Conservation (phyloP, 2,888 invertebrate genomes). For the Spodoptera exigua region DNA sequence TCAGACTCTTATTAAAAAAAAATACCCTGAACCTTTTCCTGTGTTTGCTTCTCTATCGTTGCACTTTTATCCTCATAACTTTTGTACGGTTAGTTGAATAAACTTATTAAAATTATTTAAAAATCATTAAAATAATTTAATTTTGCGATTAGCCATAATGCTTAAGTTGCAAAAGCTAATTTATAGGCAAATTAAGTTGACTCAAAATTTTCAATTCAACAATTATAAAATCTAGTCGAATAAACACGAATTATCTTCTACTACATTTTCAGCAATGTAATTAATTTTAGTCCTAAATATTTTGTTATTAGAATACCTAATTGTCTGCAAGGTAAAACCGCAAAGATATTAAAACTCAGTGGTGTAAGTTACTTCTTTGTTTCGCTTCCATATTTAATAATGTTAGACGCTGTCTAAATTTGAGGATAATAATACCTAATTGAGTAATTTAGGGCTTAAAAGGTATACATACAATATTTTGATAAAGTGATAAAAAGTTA, state of each 20-base stretch:
- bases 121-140: too few relatives aligned
- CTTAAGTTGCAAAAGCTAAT: too few relatives aligned
- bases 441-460: not conserved
- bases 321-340: slow-evolving; percentile 1
- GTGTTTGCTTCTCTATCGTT: too few relatives aligned
- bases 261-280: not conserved
- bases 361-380: slow-evolving; percentile 9
- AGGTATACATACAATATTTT: slow-evolving; percentile 1
- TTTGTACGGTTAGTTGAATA: too few relatives aligned
- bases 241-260: not conserved
- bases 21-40: too few relatives aligned
- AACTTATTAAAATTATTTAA: too few relatives aligned
- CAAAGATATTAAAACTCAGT: slow-evolving; percentile 6
- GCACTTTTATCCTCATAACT: too few relatives aligned
- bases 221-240: not conserved
- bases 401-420: not conserved
- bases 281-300: not conserved
- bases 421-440: not conserved
- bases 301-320: not conserved
- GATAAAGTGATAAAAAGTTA: too few relatives aligned
- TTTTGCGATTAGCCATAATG: too few relatives aligned
- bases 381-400: not conserved
- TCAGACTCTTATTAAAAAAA: too few relatives aligned
- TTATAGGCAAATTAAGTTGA: too few relatives aligned
- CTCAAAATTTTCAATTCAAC: too few relatives aligned